These are phyloP conservation scores for Clistopyga incitator DNA, from an alignment of 2,888 invertebrate genomes.

Conservation along the genomic window DNA sequence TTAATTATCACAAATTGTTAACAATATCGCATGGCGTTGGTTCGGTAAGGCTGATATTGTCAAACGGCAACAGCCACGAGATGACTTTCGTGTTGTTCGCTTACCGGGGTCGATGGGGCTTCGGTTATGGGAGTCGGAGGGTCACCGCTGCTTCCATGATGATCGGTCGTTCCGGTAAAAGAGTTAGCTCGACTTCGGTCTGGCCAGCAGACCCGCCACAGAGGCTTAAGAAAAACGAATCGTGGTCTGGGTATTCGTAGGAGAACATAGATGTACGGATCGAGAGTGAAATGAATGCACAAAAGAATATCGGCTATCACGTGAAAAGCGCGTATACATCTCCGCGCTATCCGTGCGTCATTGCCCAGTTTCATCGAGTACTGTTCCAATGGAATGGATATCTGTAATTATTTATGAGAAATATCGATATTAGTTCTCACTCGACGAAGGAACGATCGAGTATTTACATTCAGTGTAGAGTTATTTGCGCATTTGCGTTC, in stretches of 20 bases:
- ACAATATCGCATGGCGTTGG: constrained; percentile 3
- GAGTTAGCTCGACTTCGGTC: constrained; percentile 79
- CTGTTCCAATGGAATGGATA: constrained; percentile 88
- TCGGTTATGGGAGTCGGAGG: constrained; percentile 83
- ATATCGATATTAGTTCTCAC: constrained; percentile 16
- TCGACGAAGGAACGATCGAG: neutral
- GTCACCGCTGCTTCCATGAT: constrained; percentile 80
- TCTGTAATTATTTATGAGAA: constrained; percentile 82
- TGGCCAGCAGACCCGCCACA: constrained; percentile 81
- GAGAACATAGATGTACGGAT: constrained; percentile 93
- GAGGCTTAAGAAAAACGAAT: constrained; percentile 79
- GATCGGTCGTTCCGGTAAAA: constrained; percentile 80
- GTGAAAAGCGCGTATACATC: constrained; percentile 84
- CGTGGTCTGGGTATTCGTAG: constrained; percentile 85
- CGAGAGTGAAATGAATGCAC: constrained; percentile 92
- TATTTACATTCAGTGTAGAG: neutral
- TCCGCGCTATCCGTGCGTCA: constrained; percentile 68
- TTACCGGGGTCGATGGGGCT: constrained; percentile 81
- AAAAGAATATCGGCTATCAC: constrained; percentile 90
- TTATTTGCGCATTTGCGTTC: neutral
- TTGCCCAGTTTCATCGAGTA: constrained; percentile 76
- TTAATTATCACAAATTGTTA: neutral
- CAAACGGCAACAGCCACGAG: constrained; percentile 41
- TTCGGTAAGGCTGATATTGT: constrained; percentile 46
- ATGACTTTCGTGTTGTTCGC: constrained; percentile 76